Base-by-base conservation (phyloP, 2,113 vertebrate species). In the Speoplatyrhinus poulsoni region DNA sequence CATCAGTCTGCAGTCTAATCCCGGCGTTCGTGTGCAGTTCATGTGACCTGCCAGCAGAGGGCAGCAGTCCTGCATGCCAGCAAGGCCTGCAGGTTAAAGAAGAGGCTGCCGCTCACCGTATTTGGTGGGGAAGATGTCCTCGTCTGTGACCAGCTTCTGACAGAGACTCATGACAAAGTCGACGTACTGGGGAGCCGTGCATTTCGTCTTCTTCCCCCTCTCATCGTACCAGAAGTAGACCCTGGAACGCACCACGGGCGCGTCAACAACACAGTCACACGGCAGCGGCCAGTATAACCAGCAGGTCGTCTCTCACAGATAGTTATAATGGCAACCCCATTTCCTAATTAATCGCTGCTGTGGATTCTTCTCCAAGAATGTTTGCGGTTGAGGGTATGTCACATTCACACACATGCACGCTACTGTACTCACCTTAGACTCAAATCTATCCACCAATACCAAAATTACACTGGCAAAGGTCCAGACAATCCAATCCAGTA, bases 191-290 rank as follows among this genome's bases (percentile, higher is more conserved):
- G 98, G 98, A 58, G 96, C 98, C 0, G 97, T 98, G 92, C 98
- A 99, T 87, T 99, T 99, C 32, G 95, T 94, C 92, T 99, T 99
- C 94, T 97, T 98, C 74, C 98, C 97, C 92, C 93, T 94, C 86
- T 98, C 97, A 1, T 99, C 98, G 86, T 99, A 95, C 97, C 98
- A 99, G 95, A 96, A 96, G 95, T 98, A 98, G 91, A 96, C 98
- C 89, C 98, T 99, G 91, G 36, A 69, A 26, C 77, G 1, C 3
- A 12, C 47, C 49, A 4, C 68, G 1, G 70, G 15, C 12, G 12
- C 0, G n/a, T 32, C 1, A 19, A 57, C 9, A 19, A 57, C 19
- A 57, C n/a, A 26, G 12, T 52, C 11, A 56, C 1, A 56, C 5
- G 54, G 4, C 7, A 8, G 36, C 9, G 16, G 17, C 8, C 8